Evolutionary conservation across 1,140 invertebrate genomes (phyloP), one percentile per base, ranked within the genome.

Genomic region (Nomia melanderi): DNA sequence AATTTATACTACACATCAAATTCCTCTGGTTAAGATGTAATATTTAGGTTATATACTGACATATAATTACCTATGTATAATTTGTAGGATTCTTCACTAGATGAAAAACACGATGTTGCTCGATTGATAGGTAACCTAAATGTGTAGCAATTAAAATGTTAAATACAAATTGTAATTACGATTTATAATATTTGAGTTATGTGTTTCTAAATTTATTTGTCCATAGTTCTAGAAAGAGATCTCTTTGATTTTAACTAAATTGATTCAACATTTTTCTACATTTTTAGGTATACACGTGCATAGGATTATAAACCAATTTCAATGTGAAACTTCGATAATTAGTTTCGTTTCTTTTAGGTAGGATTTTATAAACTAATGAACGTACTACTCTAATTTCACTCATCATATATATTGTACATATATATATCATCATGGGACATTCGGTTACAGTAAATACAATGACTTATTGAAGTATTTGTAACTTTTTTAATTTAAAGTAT

Each of bases 1-100:
- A 80, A 86, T 90, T 88, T 85, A 86, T 87, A 87, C 72, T 84
- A 87, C 78, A 88, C 79, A 86, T 85, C 79, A 87, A 91, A 59
- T 75, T 87, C 66, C 83, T 87, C 88, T 70, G 80, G 33, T 75
- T 86, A 86, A 72, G 63, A 77, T 86, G 85, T 90, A 90, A 86
- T 89, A 85, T 86, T 85, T 90, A 89, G 84, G 79, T 78, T 83
- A 78, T 84, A 78, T 82, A 81, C 29, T n/a, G 63, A 87, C 75
- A 88, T 83, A 85, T 72, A 82, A 85, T 87, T 88, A 84, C 76
- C 79, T 85, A 87, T 82, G 79, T 85, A 89, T 86, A 79, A 88
- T 87, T 86, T 86, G 76, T 88, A 89, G 82, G 78, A 82, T 74
- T 78, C 69, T 80, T 79, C 79, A 79, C 81, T 85, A 76, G 53